Base-by-base conservation (phyloP, 2,888 invertebrate genomes). In the Mantis religiosa region DNA sequence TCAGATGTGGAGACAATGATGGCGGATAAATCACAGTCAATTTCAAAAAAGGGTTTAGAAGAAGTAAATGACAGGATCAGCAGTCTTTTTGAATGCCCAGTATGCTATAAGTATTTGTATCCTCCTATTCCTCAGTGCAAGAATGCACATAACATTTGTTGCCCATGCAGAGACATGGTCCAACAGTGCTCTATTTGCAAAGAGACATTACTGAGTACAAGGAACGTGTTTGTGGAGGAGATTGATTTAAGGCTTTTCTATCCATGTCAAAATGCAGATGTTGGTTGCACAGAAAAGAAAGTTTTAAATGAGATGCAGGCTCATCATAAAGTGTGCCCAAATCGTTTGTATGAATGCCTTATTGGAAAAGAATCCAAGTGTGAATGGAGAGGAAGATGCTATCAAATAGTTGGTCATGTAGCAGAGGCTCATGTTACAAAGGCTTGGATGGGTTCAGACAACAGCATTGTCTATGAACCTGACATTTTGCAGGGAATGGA, bases 121-220 rank as follows among this genome's bases (percentile, higher is more conserved):
- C 87, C 87, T 20, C 87, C 87, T 28, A 87, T 87, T 12, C 30
- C 82, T 30, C 87, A 87, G 12, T 87, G 87, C 28, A 87, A 82
- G 28, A 81, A 87, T 54, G 27, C 87, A 3, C 87, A 87, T 34
- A 41, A 87, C n/a, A 14, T 87, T 8, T 87, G 87, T 34, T 8
- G 20, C 25, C 9, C 54, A 3, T 87, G 87, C 81, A 87, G 30
- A 30, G 3, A 9, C 20, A 71, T 34, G 25, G 3, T 87, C n/a
- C 28, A 54, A 12, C 20, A 25, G 25, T 87, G 87, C 15, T 82
- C 87, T 28, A 27, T 34, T 15, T 87, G 87, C n/a, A 30, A n/a
- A 15, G 87, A 87, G 82, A 14, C 28, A 25, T 87, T 30, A 14
- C 81, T 87, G 3, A 15, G 30, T 30, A 12, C 81, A 28, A n/a